Conservation (phyloP, 2,113 vertebrate species). For the Osmerus mordax region DNA sequence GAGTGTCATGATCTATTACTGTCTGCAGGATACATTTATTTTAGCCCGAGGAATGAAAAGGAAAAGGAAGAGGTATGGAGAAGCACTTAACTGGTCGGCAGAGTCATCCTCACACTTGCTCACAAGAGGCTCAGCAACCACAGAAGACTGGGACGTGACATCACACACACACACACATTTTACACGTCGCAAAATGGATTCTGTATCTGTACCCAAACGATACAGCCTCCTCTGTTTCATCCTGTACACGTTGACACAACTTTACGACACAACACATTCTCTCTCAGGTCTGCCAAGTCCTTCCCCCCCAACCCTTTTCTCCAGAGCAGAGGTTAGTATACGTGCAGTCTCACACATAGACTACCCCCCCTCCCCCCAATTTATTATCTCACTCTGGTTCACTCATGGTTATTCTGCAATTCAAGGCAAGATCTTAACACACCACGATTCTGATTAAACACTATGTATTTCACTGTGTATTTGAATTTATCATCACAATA, state of each 20-base stretch:
- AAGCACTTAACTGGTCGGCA: conserved; percentile 9
- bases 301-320: conserved; percentile 1
- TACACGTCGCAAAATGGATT: no score
- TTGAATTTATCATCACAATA: no score
- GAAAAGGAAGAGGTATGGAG: conserved; percentile 28
- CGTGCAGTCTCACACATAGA: conserved; percentile 51
- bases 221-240: no score
- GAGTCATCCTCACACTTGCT: conserved; percentile 24
- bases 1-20: not conserved
- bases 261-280: not conserved
- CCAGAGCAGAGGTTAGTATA: conserved; percentile 42
- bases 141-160: conserved; percentile 32
- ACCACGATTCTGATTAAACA: no score
- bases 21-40: not conserved
- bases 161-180: conserved; percentile 9
- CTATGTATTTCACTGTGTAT: no score
- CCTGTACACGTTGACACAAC: not conserved
- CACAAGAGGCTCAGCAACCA: conserved; percentile 4
- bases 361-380: conserved; percentile 1
- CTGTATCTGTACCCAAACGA: no score
- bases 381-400: no score
- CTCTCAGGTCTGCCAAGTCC: not conserved
- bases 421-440: no score
- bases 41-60: not conserved
- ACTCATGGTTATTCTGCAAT: no score